Conservation (phyloP, 2,888 invertebrate species). For the Pantelozetes paolii region DNA sequence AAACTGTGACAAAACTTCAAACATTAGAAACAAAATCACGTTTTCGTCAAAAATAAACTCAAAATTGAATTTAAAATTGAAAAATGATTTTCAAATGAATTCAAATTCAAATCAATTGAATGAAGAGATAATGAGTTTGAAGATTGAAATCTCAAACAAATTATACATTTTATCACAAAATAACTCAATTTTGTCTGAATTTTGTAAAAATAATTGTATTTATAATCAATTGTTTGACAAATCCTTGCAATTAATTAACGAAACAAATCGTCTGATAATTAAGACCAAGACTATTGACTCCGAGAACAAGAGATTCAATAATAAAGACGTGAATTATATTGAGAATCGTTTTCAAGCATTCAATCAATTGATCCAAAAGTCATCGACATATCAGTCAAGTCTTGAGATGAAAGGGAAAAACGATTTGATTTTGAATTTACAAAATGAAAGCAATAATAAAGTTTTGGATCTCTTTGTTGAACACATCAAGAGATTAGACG, state of each 20-base stretch:
- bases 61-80: too few relatives aligned
- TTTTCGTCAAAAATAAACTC: too few relatives aligned
- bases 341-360: background rate
- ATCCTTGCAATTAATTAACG: background rate
- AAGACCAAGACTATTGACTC: background rate
- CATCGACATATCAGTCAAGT: background rate
- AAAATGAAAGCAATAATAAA: background rate
- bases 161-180: background rate
- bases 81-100: background rate
- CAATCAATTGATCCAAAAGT: background rate
- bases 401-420: background rate
- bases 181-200: background rate
- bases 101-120: background rate
- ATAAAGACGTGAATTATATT: background rate
- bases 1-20: too few relatives aligned
- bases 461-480: background rate
- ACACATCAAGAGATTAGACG: background rate
- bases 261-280: background rate
- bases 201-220: background rate
- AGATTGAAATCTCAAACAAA: constrained; percentile 2
- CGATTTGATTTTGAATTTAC: background rate
- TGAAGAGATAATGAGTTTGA: background rate
- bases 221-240: background rate
- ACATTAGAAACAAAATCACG: too few relatives aligned
- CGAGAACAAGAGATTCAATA: too few relatives aligned